These are phyloP conservation scores for Cygnus atratus DNA, from an alignment of 2,113 vertebrate genomes.

Conservation along the genomic window DNA sequence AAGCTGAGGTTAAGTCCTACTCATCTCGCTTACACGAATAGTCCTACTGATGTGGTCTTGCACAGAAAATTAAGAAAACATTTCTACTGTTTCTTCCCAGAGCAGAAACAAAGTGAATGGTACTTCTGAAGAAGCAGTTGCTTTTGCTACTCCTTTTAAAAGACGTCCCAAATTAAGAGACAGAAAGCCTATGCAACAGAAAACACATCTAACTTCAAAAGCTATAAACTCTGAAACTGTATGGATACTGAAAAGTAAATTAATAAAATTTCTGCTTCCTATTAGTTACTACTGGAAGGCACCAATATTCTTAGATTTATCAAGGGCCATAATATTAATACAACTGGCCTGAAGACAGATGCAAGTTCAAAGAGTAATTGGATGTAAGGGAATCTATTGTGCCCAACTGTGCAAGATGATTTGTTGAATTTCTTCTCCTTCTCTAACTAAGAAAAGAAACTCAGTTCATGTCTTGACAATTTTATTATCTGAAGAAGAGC, in stretches of 20 bases:
- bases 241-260: not conserved
- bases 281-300: not conserved
- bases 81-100: conserved; percentile 36
- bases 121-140: not conserved
- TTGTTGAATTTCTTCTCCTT: not conserved
- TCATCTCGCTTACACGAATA: not conserved
- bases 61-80: conserved; percentile 9
- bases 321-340: not conserved
- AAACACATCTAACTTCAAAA: not conserved
- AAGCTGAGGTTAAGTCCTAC: conserved; percentile 16
- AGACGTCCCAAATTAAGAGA: not conserved
- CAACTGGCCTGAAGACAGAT: not conserved
- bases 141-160: not conserved
- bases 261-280: not conserved
- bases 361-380: not conserved
- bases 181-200: not conserved
- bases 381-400: not conserved
- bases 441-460: not conserved
- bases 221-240: not conserved
- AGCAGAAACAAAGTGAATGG: not conserved
- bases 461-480: not conserved
- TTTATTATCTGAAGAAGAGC: not conserved
- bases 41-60: not conserved
- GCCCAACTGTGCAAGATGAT: not conserved
- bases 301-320: not conserved